Evolutionary conservation across 2,113 vertebrate genomes (phyloP), one percentile per base, ranked within the genome.

Genomic region (Eptatretus burgeri): DNA sequence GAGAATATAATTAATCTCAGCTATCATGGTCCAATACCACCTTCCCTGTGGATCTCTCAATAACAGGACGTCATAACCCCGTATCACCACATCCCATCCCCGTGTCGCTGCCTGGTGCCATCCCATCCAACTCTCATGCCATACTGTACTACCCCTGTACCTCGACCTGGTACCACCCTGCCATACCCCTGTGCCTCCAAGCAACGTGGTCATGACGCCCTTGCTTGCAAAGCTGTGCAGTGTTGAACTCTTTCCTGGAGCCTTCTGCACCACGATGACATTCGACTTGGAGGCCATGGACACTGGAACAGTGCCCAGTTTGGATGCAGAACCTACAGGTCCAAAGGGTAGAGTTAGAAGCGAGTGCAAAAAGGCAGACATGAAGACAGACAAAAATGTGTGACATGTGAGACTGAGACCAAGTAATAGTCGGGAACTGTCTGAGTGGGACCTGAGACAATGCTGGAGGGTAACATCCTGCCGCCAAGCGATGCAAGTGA

Each of bases 201-300:
- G 66, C 64, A 98, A 75, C 0, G 89, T 98, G 20, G 91, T 98
- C 65, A 98, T 86, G 66, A 95, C 87, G 5, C 91, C 94, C 75
- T 98, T 98, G 66, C 86, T 84, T 0, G 91, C 86, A 67, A 95
- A 77, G 8, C 91, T 89, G 69, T 94, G 91, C 68, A 98, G 89
- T 66, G 87, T 91, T 1, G 89, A 80, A 70, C 87, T 87, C 75
- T 98, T 98, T 27, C 87, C 89, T 2, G 84, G 82, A 14, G 85
- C 93, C 67, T 98, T 96, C 74, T 98, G 91, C 65, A 95, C 91
- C 70, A 98, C 91, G n/a, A 98, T 98, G 67, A 96, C 89, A 18
- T 95, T 98, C 17, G 91, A 89, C 67, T 98, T 98, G 11, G 91
- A 98, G 14, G 81, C 88, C 85, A 98, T 94, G 14, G 65, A 66